Evolutionary conservation across 2,888 invertebrate species (phyloP).

Genomic region (Eristalis arbustorum): DNA sequence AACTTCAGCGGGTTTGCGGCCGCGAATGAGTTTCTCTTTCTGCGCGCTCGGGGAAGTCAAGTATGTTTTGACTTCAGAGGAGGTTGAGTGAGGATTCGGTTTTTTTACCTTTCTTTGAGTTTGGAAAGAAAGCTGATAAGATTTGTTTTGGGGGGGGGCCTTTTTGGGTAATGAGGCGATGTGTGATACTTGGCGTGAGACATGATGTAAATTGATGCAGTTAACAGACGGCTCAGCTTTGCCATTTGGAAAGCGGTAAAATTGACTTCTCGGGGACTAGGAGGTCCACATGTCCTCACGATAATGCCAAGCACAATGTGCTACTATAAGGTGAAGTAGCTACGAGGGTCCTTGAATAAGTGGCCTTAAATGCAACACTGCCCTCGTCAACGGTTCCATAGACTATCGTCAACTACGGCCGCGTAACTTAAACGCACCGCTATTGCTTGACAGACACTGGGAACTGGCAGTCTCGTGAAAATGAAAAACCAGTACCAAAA

Average conservation of each 20-base stretch:
- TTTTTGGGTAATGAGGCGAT: conserved; percentile 47
- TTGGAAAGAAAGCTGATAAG: conserved; percentile 32
- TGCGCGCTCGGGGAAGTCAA: not conserved
- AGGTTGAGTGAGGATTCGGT: not conserved
- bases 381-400: too few species aligned
- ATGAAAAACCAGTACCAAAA: too few species aligned
- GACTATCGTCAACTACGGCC: too few species aligned
- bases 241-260: not conserved
- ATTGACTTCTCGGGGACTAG: too few species aligned
- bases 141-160: conserved; percentile 18
- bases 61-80: conserved; percentile 37
- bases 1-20: conserved; percentile 31
- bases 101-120: not conserved
- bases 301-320: too few species aligned
- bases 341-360: too few species aligned
- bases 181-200: conserved; percentile 15
- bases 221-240: not conserved
- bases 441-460: too few species aligned
- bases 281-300: too few species aligned
- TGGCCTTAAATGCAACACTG: too few species aligned
- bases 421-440: too few species aligned
- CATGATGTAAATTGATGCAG: not conserved
- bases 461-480: too few species aligned
- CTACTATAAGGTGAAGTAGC: too few species aligned
- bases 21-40: not conserved